Conservation (phyloP, 2,888 invertebrate species). For the Tetrapedia diversipes region DNA sequence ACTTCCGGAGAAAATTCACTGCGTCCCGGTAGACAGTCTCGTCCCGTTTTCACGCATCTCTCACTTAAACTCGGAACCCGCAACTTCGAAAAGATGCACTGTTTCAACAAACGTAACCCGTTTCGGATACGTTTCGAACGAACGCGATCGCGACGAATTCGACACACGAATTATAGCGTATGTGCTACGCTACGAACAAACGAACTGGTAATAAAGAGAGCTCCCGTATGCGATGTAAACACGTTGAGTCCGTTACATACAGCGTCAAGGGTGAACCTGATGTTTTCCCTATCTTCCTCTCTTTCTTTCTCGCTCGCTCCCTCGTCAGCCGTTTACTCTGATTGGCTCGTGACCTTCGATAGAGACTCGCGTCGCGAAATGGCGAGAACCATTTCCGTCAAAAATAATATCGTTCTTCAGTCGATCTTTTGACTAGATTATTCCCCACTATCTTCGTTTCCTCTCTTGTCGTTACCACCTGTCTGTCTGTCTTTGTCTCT, state of each 20-base stretch:
- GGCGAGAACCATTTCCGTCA: neutral
- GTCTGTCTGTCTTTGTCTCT: neutral
- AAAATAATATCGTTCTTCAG: constrained; percentile 16
- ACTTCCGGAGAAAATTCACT: constrained; percentile 5
- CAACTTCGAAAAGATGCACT: neutral
- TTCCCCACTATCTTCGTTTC: constrained; percentile 14
- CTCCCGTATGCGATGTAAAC: constrained; percentile 39
- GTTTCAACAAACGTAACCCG: neutral
- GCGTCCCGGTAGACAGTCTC: neutral
- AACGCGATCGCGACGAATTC: neutral
- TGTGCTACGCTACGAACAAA: constrained; percentile 9
- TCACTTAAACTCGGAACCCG: neutral
- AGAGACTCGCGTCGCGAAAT: neutral
- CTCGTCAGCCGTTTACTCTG: too few species aligned
- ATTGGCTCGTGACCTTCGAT: constrained; percentile 24
- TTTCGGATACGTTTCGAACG: neutral
- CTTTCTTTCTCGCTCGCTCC: neutral
- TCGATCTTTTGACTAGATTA: constrained; percentile 49
- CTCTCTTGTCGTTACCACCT: constrained; percentile 13
- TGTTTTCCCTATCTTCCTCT: constrained; percentile 36
- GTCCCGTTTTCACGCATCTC: constrained; percentile 26
- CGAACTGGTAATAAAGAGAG: constrained; percentile 16
- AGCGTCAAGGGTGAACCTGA: constrained; percentile 49
- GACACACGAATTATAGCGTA: neutral
- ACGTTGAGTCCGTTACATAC: constrained; percentile 29